These are phyloP conservation scores for Dermochelys coriacea DNA, from an alignment of 2,797 vertebrate genomes.

Conservation along the genomic window DNA sequence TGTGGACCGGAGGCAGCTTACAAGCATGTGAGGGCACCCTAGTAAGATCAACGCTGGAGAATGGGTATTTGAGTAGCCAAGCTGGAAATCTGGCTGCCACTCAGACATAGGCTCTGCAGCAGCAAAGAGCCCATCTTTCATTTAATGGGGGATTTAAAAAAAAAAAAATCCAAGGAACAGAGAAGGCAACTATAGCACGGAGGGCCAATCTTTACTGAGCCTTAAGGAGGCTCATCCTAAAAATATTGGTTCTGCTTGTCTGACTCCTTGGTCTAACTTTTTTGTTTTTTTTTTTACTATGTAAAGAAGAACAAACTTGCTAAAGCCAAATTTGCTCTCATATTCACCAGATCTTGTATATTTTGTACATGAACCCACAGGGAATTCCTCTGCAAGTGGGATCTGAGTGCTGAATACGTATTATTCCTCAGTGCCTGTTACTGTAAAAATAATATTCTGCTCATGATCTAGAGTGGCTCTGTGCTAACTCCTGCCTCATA, in stretches of 20 bases:
- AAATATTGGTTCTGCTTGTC: background rate
- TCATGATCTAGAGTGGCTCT: background rate
- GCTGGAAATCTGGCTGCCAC: constrained; percentile 7
- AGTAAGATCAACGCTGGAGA: background rate
- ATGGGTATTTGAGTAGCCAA: background rate
- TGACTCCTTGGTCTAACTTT: background rate
- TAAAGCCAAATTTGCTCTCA: background rate
- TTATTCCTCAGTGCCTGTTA: background rate
- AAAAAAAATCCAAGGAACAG: background rate
- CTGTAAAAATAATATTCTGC: background rate
- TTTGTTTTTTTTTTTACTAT: background rate
- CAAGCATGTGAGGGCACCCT: background rate
- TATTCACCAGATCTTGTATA: background rate
- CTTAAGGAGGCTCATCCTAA: background rate
- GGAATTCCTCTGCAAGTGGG: background rate
- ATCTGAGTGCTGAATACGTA: rapidly evolving
- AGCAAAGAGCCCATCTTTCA: background rate
- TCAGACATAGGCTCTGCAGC: background rate
- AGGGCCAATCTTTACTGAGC: background rate
- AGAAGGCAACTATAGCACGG: background rate
- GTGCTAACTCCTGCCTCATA: background rate
- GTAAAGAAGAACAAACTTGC: background rate
- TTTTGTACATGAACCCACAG: background rate
- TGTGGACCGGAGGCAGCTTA: background rate
- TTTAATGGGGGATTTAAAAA: background rate